These are phyloP conservation scores for Clunio marinus DNA, from an alignment of 2,888 invertebrate species.

Conservation along the genomic window DNA sequence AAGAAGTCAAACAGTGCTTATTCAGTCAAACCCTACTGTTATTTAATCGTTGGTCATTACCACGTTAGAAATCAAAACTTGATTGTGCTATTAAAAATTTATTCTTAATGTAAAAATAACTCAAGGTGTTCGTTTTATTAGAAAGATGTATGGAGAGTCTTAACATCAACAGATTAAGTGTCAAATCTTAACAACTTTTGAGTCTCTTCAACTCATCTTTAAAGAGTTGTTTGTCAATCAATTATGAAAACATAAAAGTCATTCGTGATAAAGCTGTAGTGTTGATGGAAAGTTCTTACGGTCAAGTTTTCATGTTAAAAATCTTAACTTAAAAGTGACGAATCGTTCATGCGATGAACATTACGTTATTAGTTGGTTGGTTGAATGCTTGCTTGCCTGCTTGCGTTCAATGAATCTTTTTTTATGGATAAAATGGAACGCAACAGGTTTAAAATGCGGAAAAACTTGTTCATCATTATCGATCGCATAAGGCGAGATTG, in stretches of 20 bases:
- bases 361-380: too few species aligned
- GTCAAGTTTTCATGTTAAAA: too few species aligned
- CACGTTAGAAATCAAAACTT: not conserved
- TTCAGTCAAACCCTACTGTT: conserved; percentile 33
- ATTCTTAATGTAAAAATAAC: not conserved
- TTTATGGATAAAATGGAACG: too few species aligned
- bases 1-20: not conserved
- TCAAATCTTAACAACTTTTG: not conserved
- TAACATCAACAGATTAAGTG: not conserved
- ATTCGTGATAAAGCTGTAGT: not conserved
- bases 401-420: too few species aligned
- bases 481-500: conserved; percentile 26
- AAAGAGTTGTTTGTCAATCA: not conserved
- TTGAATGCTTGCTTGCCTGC: too few species aligned
- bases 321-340: too few species aligned
- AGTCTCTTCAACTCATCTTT: not conserved
- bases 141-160: too few species aligned
- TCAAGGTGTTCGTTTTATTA: not conserved
- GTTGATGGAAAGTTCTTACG: too few species aligned
- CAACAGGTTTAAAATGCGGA: too few species aligned
- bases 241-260: not conserved
- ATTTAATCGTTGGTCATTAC: conserved; percentile 15
- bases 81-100: not conserved
- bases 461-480: conserved; percentile 34
- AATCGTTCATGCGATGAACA: too few species aligned